phyloP scores from a whole-genome alignment of 1,140 invertebrate species.

The Zaprionus davidi region DNA sequence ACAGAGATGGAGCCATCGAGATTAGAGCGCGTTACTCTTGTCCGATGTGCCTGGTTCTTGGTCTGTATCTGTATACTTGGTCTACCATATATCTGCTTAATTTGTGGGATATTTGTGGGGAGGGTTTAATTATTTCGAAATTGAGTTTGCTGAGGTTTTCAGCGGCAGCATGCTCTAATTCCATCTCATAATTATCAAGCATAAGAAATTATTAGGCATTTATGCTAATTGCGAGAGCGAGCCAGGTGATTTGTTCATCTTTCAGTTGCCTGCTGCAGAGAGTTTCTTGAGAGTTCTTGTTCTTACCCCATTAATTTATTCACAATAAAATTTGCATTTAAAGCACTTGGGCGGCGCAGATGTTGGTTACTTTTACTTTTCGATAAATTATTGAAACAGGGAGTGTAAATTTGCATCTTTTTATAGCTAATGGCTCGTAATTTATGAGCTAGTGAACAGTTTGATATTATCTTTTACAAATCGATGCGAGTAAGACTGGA shows the following conservation, averaged over 20 bases:
- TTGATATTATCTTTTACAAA: constrained; percentile 10
- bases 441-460: constrained; percentile 15
- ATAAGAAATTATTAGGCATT: constrained; percentile 74
- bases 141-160: constrained; percentile 20
- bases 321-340: constrained; percentile 75
- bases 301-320: constrained; percentile 63
- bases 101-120: background rate
- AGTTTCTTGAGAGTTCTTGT: background rate
- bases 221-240: constrained; percentile 64
- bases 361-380: constrained; percentile 76
- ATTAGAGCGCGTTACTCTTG: constrained; percentile 21
- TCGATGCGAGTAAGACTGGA: background rate
- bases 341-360: constrained; percentile 45
- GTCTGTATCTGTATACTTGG: background rate
- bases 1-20: constrained; percentile 9
- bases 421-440: constrained; percentile 11
- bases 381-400: constrained; percentile 34
- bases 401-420: constrained; percentile 17
- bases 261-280: constrained; percentile 18
- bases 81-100: no score
- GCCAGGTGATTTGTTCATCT: constrained; percentile 66
- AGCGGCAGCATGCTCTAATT: constrained; percentile 13
- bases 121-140: constrained; percentile 19
- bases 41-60: background rate
- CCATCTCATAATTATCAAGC: constrained; percentile 70